These are phyloP conservation scores for Palythoa grandiflora DNA, from an alignment of 92 coral and sea anemone species.

Conservation along the genomic window DNA sequence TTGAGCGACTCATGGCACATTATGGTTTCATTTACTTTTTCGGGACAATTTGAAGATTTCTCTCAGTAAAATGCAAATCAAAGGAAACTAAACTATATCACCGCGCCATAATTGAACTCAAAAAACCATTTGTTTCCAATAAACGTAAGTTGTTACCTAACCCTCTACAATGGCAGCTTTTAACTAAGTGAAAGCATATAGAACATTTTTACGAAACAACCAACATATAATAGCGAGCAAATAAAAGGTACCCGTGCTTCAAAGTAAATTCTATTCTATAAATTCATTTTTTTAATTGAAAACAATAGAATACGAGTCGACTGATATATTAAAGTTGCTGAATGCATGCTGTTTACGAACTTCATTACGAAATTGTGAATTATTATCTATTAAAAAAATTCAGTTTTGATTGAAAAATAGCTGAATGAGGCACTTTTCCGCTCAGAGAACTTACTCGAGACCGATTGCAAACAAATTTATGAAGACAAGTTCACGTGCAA, in stretches of 20 bases:
- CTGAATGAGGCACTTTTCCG: not conserved
- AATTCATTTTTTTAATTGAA: not conserved
- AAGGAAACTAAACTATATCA: not conserved
- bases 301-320: not conserved
- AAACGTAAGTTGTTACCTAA: not conserved
- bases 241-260: not conserved
- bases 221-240: not conserved
- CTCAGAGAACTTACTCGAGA: not conserved
- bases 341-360: not conserved
- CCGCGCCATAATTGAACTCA: not conserved
- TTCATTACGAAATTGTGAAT: not conserved
- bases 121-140: not conserved
- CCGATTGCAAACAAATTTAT: not conserved
- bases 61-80: not conserved
- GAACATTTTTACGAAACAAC: not conserved
- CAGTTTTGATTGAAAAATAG: not conserved
- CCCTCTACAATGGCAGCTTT: not conserved
- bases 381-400: not conserved
- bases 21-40: not conserved
- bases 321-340: not conserved
- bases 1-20: not conserved
- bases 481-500: not conserved
- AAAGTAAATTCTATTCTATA: not conserved
- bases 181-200: not conserved
- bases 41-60: not conserved